These are phyloP conservation scores for Esox masquinongy DNA, from an alignment of 2,797 vertebrate genomes.

Conservation along the genomic window DNA sequence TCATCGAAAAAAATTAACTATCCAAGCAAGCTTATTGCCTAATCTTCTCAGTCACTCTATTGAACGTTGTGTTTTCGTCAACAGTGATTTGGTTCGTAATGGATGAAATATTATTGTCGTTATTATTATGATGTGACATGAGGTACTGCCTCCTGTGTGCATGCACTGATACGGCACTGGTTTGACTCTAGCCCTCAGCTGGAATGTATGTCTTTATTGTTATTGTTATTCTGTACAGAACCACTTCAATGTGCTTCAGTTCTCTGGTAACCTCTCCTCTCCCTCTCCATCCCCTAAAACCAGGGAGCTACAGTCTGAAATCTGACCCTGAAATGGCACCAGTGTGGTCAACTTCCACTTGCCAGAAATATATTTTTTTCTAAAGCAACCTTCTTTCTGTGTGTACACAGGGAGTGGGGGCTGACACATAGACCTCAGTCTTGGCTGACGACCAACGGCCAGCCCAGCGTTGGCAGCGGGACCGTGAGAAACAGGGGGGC, in stretches of 20 bases:
- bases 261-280: slow-evolving; percentile 25
- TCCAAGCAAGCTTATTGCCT: too few relatives aligned
- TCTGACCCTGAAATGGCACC: slow-evolving; percentile 61
- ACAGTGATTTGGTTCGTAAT: too few relatives aligned
- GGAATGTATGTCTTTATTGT: too few relatives aligned
- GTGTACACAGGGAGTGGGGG: slow-evolving; percentile 75
- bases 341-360: slow-evolving; percentile 59
- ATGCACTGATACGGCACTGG: too few relatives aligned
- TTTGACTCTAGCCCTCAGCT: too few relatives aligned
- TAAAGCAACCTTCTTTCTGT: slow-evolving; percentile 68
- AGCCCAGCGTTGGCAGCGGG: slow-evolving; percentile 79
- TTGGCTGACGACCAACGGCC: slow-evolving; percentile 82
- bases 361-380: slow-evolving; percentile 64
- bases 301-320: slow-evolving; percentile 49
- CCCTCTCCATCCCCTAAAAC: slow-evolving; percentile 22
- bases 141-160: too few relatives aligned
- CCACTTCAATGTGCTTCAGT: slow-evolving; percentile 25
- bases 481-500: slow-evolving; percentile 94
- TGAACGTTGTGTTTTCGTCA: too few relatives aligned
- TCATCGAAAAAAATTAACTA: too few relatives aligned
- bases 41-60: too few relatives aligned
- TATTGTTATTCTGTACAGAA: slow-evolving; percentile 1
- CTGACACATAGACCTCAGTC: slow-evolving; percentile 76
- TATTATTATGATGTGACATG: too few relatives aligned
- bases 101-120: too few relatives aligned